These are phyloP conservation scores for Brachionus paranguensis DNA, from an alignment of 1,140 invertebrate species.

Conservation along the genomic window DNA sequence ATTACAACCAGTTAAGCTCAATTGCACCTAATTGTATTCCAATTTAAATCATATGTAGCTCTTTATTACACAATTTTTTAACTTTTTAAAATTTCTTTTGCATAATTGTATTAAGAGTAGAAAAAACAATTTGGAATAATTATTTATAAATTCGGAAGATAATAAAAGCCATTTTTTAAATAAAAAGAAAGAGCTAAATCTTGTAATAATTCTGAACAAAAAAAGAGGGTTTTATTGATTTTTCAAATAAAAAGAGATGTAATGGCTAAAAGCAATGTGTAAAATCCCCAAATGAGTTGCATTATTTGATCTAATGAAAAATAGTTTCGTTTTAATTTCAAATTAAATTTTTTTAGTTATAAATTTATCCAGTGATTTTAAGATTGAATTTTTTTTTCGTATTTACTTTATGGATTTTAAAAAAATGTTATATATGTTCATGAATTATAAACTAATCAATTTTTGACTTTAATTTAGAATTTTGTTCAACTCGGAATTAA, in stretches of 20 bases:
- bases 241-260: not conserved
- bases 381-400: not conserved
- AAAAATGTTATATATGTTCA: no score
- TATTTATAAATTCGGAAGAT: no score
- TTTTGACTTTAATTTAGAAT: not conserved
- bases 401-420: no score
- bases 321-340: not conserved
- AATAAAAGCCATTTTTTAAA: not conserved
- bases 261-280: not conserved
- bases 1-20: not conserved
- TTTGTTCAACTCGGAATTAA: not conserved
- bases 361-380: not conserved
- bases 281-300: not conserved
- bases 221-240: not conserved
- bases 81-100: not conserved
- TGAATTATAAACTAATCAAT: not conserved
- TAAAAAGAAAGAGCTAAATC: not conserved
- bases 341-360: not conserved
- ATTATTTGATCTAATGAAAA: not conserved
- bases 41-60: not conserved
- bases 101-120: not conserved
- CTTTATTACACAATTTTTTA: not conserved
- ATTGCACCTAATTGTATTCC: not conserved
- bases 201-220: not conserved
- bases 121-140: no score